Evolutionary conservation across 37 sponge, comb jelly and placozoan genomes (phyloP).

Genomic region (Theonella swinhoei): DNA sequence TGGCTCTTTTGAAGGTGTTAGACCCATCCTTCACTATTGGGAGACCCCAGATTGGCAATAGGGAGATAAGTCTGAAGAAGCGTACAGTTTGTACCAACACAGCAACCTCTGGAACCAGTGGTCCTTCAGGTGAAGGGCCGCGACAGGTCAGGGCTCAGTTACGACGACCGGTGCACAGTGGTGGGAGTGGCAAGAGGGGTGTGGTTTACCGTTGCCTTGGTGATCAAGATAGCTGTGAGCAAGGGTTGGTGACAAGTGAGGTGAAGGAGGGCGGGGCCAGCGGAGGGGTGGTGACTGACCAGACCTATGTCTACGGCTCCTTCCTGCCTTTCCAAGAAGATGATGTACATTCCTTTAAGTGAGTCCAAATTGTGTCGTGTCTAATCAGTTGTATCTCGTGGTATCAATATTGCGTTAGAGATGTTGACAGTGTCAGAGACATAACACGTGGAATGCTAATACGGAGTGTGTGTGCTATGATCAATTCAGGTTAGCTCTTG

Average conservation of each 20-base stretch:
- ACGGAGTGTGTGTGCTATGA: slow-evolving; percentile 13
- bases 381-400: too few species aligned
- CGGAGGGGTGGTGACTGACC: not conserved
- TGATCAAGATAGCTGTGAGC: not conserved
- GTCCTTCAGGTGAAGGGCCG: too few species aligned
- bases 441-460: not conserved
- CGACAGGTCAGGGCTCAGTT: too few species aligned
- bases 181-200: too few species aligned
- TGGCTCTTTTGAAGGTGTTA: not conserved
- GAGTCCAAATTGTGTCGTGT: too few species aligned
- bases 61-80: too few species aligned
- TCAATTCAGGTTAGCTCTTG: slow-evolving; percentile 6
- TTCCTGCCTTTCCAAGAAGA: not conserved
- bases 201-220: not conserved
- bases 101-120: too few species aligned
- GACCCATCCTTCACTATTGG: not conserved
- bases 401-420: not conserved
- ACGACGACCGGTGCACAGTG: too few species aligned
- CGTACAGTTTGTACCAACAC: too few species aligned
- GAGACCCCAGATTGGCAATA: too few species aligned
- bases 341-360: too few species aligned
- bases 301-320: not conserved
- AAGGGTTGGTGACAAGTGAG: not conserved
- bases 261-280: not conserved
- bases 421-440: not conserved